Base-by-base conservation (phyloP, 2,113 vertebrate genomes). In the Corythornis madagascariensis region DNA sequence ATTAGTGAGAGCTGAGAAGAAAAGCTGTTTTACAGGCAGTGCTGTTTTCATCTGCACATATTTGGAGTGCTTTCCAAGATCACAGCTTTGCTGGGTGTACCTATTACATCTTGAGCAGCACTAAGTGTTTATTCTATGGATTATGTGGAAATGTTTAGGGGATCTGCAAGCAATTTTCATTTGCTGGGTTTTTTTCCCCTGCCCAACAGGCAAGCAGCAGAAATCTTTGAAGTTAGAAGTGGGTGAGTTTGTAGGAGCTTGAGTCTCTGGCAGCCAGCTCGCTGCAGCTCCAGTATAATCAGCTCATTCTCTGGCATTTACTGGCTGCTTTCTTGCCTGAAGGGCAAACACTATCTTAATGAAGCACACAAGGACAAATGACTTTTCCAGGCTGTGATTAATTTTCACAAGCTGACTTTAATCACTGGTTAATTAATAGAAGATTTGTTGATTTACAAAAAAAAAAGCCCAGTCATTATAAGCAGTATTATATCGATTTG, bases 361-460 rank as follows among this genome's bases (percentile, higher is more conserved):
- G 85, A 95, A 97, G 96, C 96, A 96, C 96, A 96, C 97, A 98
- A 98, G 98, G 98, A 97, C 98, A 96, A 96, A 97, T 97, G 75
- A 93, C 93, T 97, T 98, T 98, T 98, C 95, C 88, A 84, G 98
- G 97, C 97, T 98, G 96, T 97, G 97, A 98, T 98, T 98, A 97
- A 98, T 98, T 98, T 97, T 98, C 96, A 97, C 97, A 98, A 97
- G 97, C 97, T 98, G 97, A 98, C 97, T 98, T 98, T 98, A 98
- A 98, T 98, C 98, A 98, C 97, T 97, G 94, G 95, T 97, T 98
- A 98, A 99, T 98, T 98, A 99, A 98, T 98, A 98, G 98, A 98
- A 98, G 97, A 98, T 98, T 98, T 96, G 95, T 97, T 94, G 95
- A 97, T 98, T 98, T 98, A 98, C 94, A 96, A 97, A 98, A 98